Conservation (phyloP, 2,888 invertebrate species). For the Myopa tessellatipennis region DNA sequence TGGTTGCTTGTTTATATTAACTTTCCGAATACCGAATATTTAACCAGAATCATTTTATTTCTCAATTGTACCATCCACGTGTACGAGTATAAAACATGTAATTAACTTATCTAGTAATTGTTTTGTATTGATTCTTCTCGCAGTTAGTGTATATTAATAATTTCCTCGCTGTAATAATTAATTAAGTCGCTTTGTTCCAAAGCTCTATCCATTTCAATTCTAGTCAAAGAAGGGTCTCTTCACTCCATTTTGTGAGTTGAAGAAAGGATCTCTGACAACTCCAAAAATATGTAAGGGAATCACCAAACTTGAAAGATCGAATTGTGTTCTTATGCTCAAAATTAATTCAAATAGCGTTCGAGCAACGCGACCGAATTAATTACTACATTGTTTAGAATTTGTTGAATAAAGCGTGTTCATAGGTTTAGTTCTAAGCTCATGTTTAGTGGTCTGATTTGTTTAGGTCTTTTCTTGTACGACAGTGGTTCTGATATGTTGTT, state of each 20-base stretch:
- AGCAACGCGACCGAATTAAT: neutral
- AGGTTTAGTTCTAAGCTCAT: conserved; percentile 31
- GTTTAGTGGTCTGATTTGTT: conserved; percentile 31
- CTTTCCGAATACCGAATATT: too few relatives aligned
- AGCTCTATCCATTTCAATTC: neutral
- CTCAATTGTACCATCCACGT: conserved; percentile 32
- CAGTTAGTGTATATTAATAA: conserved; percentile 8
- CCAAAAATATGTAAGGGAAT: too few relatives aligned
- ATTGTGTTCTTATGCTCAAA: too few relatives aligned
- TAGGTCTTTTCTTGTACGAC: conserved; percentile 16
- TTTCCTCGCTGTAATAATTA: neutral
- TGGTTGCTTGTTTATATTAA: too few relatives aligned
- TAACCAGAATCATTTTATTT: too few relatives aligned
- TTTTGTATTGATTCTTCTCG: too few relatives aligned
- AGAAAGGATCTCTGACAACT: too few relatives aligned
- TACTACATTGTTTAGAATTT: conserved; percentile 19
- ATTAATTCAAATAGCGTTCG: neutral
- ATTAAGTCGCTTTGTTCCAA: neutral
- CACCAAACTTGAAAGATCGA: too few relatives aligned
- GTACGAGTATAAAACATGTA: conserved; percentile 36
- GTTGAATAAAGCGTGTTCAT: conserved; percentile 28
- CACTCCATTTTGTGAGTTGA: neutral
- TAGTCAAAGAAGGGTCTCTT: neutral
- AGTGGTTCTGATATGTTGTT: conserved; percentile 32
- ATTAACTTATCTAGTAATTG: neutral